These are phyloP conservation scores for Harmothoe impar DNA, from an alignment of 2,888 invertebrate genomes.

Conservation along the genomic window DNA sequence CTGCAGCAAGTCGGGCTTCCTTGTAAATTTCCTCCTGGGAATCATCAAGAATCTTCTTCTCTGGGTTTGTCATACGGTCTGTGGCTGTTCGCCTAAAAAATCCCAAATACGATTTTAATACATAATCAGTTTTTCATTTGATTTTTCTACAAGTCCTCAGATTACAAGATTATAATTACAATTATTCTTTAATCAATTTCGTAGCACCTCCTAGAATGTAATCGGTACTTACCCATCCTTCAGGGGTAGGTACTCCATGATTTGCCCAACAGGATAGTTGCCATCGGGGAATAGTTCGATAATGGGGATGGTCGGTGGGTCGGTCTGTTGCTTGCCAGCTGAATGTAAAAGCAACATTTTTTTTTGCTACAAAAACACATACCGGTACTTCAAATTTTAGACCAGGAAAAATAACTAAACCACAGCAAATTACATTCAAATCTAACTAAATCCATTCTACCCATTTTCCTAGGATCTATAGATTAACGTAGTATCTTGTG, in stretches of 20 bases:
- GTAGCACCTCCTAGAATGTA: no score
- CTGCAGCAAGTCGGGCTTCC: slow-evolving; percentile 97
- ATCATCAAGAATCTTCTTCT: slow-evolving; percentile 92
- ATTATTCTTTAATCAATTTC: no score
- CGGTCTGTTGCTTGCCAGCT: slow-evolving; percentile 78
- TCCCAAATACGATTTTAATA: neutral
- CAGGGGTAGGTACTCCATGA: slow-evolving; percentile 91
- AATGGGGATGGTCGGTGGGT: slow-evolving; percentile 92
- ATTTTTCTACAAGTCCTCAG: no score
- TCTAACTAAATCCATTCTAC: no score
- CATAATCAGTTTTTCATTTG: no score
- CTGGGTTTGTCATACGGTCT: slow-evolving; percentile 89
- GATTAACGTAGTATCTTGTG: no score
- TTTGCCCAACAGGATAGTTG: slow-evolving; percentile 94
- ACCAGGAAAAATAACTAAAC: neutral
- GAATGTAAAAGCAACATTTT: slow-evolving; percentile 54
- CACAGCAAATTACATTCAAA: neutral
- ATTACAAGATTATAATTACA: no score
- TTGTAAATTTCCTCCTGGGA: slow-evolving; percentile 96
- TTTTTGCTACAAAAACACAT: neutral
- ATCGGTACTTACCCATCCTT: slow-evolving; percentile 87
- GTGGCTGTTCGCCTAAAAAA: slow-evolving; percentile 88
- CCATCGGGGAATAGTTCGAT: slow-evolving; percentile 91
- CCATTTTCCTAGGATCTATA: no score
- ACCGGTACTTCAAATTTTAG: neutral